Evolutionary conservation across 2,888 invertebrate genomes (phyloP), one percentile per base, ranked within the genome.

Genomic region (Drosophila neotestacea): DNA sequence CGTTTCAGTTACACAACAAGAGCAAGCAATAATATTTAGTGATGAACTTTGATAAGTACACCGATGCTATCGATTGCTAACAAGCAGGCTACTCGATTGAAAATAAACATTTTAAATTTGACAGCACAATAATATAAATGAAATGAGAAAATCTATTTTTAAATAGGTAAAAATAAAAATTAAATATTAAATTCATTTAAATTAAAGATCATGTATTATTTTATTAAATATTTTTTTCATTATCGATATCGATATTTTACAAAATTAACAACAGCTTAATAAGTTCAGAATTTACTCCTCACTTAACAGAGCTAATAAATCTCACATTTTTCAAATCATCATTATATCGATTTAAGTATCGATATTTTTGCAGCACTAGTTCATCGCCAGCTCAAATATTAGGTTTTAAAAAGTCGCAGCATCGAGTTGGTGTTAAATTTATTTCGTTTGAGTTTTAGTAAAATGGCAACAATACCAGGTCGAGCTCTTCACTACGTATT

Each of bases 401-500:
- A 52, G 41, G 30, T 48, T 62, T 72, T 74, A 59, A 47, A 10
- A 69, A n/a, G 6, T 36, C 36, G n/a, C 22, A 27, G 13, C 13
- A 30, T 16, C n/a, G n/a, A 28, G 27, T 47, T 36, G 27, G 27
- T 38, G 28, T 38, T n/a, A 7, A 22, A 22, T 16, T 32, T 11
- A 22, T 0, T 34, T 42, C 9, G 44, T 7, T 58, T 30, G 4
- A 5, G 2, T 48, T 32, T 22, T 32, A 11, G 4, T 34, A 6
- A 38, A 36, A 90, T 89, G 89, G 46, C 83, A 5, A 39, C 79
- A 30, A 93, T 95, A 69, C 93, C 92, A 56, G 97, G 96, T 63
- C 95, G 99, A 88, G 97, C 98, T 13, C 94, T 99, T 70, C 99
- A 99, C 94, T 99, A 96, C 93, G 99, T 99, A 2, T 98, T 99